Conservation (phyloP, 2,888 invertebrate genomes). For the Rhagonycha lutea region DNA sequence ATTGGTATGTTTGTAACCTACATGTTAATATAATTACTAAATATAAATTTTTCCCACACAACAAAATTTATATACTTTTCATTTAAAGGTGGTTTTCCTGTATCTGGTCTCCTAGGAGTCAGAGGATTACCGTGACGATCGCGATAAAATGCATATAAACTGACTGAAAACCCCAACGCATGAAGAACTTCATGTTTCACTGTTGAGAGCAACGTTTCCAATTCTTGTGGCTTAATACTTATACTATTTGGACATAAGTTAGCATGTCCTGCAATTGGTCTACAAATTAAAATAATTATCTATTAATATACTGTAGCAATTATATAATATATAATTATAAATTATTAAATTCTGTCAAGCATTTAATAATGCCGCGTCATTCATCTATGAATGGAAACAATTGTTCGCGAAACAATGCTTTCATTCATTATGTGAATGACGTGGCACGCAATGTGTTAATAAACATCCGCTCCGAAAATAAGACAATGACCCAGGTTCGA, state of each 20-base stretch:
- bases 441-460: too few species aligned
- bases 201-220: slow-evolving; percentile 89
- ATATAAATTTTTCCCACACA: neutral
- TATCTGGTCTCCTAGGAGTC: slow-evolving; percentile 77
- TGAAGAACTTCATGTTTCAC: slow-evolving; percentile 99
- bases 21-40: neutral
- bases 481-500: too few species aligned
- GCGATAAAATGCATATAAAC: slow-evolving; percentile 94
- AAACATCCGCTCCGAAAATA: too few species aligned
- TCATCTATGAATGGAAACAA: too few species aligned
- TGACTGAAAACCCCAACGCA: slow-evolving; percentile 96
- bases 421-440: too few species aligned
- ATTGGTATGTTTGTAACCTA: slow-evolving; percentile 89
- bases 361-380: too few species aligned
- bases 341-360: too few species aligned
- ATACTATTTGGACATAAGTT: slow-evolving; percentile 96
- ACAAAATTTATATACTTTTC: slow-evolving; percentile 69
- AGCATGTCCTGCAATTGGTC: slow-evolving; percentile 98
- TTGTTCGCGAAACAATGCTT: too few species aligned
- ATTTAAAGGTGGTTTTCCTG: slow-evolving; percentile 87
- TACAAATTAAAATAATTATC: slow-evolving; percentile 55
- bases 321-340: too few species aligned
- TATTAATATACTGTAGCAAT: too few species aligned
- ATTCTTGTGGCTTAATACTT: slow-evolving; percentile 87
- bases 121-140: slow-evolving; percentile 88